Conservation (phyloP, 2,797 vertebrate genomes). For the Antrozous pallidus region DNA sequence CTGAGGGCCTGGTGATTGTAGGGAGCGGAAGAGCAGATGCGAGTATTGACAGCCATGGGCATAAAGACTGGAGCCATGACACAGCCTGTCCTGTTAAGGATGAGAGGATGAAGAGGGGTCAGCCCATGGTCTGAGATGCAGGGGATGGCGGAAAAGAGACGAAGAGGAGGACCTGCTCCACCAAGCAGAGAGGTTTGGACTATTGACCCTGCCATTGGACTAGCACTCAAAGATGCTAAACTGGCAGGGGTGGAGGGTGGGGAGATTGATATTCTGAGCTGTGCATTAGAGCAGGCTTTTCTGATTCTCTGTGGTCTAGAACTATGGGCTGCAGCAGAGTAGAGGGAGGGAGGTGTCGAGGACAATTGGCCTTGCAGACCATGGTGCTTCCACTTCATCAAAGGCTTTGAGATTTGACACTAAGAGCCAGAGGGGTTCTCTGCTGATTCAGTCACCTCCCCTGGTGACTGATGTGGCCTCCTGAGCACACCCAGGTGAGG, state of each 20-base stretch:
- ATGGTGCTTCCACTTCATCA: neutral
- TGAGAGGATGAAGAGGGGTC: too few relatives aligned
- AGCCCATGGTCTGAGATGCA: too few relatives aligned
- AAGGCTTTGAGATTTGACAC: neutral
- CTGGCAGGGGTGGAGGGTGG: neutral
- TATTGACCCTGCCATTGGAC: too few relatives aligned
- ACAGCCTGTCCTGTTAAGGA: too few relatives aligned
- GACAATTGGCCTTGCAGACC: neutral
- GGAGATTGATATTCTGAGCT: neutral
- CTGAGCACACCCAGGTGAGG: neutral
- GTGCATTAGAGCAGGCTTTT: neutral
- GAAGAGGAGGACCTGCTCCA: too few relatives aligned
- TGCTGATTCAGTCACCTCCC: neutral
- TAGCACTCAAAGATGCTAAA: neutral
- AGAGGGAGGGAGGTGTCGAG: neutral
- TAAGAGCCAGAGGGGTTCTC: neutral
- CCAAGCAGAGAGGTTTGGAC: too few relatives aligned
- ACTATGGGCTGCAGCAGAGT: neutral
- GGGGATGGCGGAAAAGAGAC: too few relatives aligned
- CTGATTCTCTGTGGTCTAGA: neutral
- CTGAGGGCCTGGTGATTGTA: too few relatives aligned
- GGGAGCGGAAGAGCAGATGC: too few relatives aligned
- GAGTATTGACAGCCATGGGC: too few relatives aligned
- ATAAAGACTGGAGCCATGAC: too few relatives aligned
- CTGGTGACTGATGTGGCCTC: neutral